Evolutionary conservation across 2,113 vertebrate genomes (phyloP).

Genomic region (Xenopus tropicalis): DNA sequence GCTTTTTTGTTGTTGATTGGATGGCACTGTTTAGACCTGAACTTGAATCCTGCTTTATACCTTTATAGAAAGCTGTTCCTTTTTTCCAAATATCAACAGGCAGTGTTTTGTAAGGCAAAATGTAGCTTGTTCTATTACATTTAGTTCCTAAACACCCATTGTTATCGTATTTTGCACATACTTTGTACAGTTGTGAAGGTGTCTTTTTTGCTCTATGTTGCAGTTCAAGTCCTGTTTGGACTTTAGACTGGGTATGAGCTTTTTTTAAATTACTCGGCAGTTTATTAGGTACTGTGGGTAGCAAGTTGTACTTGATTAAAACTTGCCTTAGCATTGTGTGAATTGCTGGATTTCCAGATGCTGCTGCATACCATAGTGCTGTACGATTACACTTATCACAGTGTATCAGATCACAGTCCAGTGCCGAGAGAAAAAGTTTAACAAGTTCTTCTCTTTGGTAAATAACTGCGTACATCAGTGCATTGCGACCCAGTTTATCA

Average conservation of each 20-base stretch:
- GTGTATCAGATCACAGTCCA: slow-evolving; percentile 22
- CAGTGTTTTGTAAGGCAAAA: slow-evolving; percentile 31
- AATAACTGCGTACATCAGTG: slow-evolving; percentile 33
- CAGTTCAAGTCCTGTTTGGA: not conserved
- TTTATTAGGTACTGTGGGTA: not conserved
- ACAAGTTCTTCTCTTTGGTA: slow-evolving; percentile 6
- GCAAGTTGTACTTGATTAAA: slow-evolving; percentile 1
- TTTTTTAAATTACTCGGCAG: not conserved
- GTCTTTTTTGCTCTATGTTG: not conserved
- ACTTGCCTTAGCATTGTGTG: not conserved
- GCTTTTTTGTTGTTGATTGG: not conserved
- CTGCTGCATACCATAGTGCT: not conserved
- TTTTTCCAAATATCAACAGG: slow-evolving; percentile 40
- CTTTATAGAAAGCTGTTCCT: slow-evolving; percentile 20
- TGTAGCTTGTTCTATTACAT: not conserved
- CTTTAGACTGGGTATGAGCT: not conserved
- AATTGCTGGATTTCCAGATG: not conserved
- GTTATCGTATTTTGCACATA: not conserved
- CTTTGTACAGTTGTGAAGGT: not conserved
- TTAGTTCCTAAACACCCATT: not conserved
- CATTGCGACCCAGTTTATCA: slow-evolving; percentile 3
- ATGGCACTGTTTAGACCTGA: not conserved
- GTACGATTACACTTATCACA: slow-evolving; percentile 2
- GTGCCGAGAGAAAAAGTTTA: slow-evolving; percentile 29
- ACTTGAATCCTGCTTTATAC: not conserved